Base-by-base conservation (phyloP, 2,113 vertebrate genomes). In the Elephantulus edwardii region DNA sequence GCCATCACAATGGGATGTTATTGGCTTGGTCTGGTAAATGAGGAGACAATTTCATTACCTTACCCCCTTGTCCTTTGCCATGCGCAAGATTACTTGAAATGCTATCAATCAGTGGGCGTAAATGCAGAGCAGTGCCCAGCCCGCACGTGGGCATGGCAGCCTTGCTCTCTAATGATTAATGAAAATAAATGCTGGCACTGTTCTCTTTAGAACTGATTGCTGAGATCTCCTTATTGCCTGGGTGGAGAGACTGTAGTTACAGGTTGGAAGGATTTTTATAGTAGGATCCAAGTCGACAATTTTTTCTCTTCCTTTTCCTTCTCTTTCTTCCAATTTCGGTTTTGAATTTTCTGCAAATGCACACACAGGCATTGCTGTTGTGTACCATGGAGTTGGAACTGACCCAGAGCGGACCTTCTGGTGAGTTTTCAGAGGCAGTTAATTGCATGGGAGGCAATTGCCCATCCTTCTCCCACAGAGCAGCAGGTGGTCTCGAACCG, bases 31-130 rank as follows among this genome's bases (percentile, higher is more conserved):
- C 92, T 95, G 81, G 72, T 92, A 88, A 89, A 81, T 84, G 92
- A 90, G 74, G 82, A 94, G 87, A 71, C 89, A 80, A 88, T 95
- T 78, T 86, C 83, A 86, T 92, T 91, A 94, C 56, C 84, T 87
- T 81, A 74, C 91, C 86, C 80, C 64, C 90, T 89, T 46, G 77
- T 81, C 94, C 68, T 35, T 14, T 16, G 91, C 87, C 22, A 33
- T 56, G 92, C 62, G 28, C 77, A 24, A 16, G 71, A 89, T 62
- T 16, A 16, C 94, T 78, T 40, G 83, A 89, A 87, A 83, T 26
- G 89, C 77, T 26, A 91, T 92, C 89, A 22, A 46, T 95, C 95
- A 92, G 77, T 11, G 76, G 62, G 77, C 12, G 40, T 26, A 50
- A 78, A n/a, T 30, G 48, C 78, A 50, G 89, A n/a, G 66, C 66